Percentiles rank a stretch among this genome's conserved stretches.
Conservation (phyloP, 2,797 vertebrate species). For the Novumbra hubbsi region DNA sequence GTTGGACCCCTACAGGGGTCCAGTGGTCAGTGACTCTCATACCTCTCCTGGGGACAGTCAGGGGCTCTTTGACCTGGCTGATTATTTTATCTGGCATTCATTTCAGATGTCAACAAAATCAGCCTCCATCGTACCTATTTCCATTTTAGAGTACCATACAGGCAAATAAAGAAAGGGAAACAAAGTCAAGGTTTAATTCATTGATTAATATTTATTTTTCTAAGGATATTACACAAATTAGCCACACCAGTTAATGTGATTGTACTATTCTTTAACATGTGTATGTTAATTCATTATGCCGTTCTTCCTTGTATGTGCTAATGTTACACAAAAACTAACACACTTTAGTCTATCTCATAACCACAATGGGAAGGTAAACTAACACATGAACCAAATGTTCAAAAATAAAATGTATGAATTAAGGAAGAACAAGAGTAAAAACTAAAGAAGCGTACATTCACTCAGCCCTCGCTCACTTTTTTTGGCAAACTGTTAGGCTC, state of each 20-base stretch:
- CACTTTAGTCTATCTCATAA: conserved; percentile 70
- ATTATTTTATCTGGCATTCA: background rate
- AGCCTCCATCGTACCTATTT: background rate
- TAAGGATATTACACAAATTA: conserved; percentile 74
- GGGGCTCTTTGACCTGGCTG: background rate
- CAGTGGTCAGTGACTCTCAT: too few species aligned
- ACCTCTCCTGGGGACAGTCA: too few species aligned
- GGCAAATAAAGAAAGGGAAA: conserved; percentile 21
- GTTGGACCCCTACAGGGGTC: too few species aligned
- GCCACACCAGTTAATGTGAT: conserved; percentile 72
- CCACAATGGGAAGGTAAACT: conserved; percentile 67
- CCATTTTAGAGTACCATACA: background rate
- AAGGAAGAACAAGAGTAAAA: conserved; percentile 48
- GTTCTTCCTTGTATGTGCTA: conserved; percentile 70
- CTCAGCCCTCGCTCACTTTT: conserved; percentile 43
- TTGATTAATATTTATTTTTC: conserved; percentile 72
- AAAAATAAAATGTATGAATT: conserved; percentile 33
- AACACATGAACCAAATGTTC: conserved; percentile 57
- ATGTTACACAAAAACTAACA: conserved; percentile 75
- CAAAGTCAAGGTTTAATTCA: conserved; percentile 41
- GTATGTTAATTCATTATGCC: conserved; percentile 63
- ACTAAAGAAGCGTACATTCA: conserved; percentile 59
- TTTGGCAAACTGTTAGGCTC: conserved; percentile 15
- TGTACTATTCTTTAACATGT: conserved; percentile 58
- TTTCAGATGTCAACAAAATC: background rate